phyloP scores from a whole-genome alignment of 2,797 vertebrate species.

The Chlorospingus flavigularis region DNA sequence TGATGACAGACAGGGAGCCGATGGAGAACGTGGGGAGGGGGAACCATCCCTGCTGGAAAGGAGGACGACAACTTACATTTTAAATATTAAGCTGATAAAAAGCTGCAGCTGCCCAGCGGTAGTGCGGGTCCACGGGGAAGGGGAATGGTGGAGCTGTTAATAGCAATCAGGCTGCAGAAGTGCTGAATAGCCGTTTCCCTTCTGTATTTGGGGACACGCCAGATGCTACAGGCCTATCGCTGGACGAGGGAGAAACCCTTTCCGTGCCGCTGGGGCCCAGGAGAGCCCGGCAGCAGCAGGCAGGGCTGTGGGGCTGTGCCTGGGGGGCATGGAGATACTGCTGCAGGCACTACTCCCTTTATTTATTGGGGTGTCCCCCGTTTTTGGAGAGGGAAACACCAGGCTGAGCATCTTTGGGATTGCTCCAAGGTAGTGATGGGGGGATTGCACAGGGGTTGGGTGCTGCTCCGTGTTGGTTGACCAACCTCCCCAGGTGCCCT shows the following conservation, averaged over 20 bases:
- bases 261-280: neutral
- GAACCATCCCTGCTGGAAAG: neutral
- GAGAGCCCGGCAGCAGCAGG: neutral
- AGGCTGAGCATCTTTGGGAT: rapidly evolving
- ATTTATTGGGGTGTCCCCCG: neutral
- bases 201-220: constrained; percentile 59
- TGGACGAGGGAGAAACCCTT: constrained; percentile 23
- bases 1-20: neutral
- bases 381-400: neutral
- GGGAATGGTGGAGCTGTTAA: constrained; percentile 38
- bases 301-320: rapidly evolving
- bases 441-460: neutral
- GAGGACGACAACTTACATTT: neutral
- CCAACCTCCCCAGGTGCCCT: rapidly evolving
- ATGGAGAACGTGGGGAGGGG: rapidly evolving
- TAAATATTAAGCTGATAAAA: neutral
- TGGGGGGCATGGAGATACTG: rapidly evolving
- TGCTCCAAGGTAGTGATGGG: rapidly evolving
- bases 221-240: constrained; percentile 52
- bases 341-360: neutral
- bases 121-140: neutral
- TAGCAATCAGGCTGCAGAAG: constrained; percentile 57
- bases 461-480: neutral
- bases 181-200: constrained; percentile 66
- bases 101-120: neutral